These are phyloP conservation scores for Cepaea nemoralis DNA, from an alignment of 1,140 invertebrate species.

Conservation along the genomic window DNA sequence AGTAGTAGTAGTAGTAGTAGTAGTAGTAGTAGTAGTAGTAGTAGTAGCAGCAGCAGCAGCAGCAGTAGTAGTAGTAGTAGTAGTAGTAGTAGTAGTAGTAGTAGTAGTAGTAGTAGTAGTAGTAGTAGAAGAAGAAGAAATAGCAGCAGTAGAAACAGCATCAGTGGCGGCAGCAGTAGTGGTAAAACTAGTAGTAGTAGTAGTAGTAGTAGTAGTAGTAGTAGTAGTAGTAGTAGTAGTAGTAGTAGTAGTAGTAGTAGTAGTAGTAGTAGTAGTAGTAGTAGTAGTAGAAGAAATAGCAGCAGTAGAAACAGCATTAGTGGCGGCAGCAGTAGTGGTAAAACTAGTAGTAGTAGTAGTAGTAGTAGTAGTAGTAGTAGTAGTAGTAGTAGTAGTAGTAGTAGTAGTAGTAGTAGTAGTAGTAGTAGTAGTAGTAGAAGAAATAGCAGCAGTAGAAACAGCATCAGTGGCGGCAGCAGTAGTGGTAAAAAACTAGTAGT, in stretches of 20 bases:
- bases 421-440: conserved; percentile 1
- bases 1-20: too few relatives aligned
- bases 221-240: not conserved
- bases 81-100: too few relatives aligned
- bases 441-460: too few relatives aligned
- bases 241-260: conserved; percentile 4
- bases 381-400: conserved; percentile 12
- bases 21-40: too few relatives aligned
- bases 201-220: not conserved
- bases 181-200: too few relatives aligned
- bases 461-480: not conserved
- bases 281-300: not conserved
- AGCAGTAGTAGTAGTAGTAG: too few relatives aligned
- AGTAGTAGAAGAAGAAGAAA: not conserved
- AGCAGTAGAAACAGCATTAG: not conserved
- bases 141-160: not conserved
- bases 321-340: not conserved
- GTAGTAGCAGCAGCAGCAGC: too few relatives aligned
- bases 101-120: not conserved
- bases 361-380: conserved; percentile 3
- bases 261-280: not conserved
- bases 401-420: conserved; percentile 8
- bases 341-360: not conserved
- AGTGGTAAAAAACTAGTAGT: conserved; percentile 7
- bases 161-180: too few relatives aligned